Evolutionary conservation across 2,113 vertebrate species (phyloP).

Genomic region (Damaliscus lunatus): DNA sequence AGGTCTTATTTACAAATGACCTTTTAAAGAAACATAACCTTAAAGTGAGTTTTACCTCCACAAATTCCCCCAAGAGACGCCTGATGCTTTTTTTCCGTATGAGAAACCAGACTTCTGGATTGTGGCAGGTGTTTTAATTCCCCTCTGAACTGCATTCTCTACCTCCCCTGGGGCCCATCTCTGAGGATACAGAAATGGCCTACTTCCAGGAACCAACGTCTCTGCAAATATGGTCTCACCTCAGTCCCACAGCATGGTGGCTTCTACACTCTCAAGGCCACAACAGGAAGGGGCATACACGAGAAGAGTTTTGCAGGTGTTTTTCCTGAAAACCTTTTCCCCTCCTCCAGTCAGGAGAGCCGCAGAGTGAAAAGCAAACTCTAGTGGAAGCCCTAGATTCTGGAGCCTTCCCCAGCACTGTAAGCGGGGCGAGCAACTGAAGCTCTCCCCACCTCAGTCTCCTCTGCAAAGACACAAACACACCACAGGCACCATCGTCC

Average conservation of each 20-base stretch:
- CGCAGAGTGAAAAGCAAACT: background rate
- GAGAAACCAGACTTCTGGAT: background rate
- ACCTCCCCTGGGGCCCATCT: background rate
- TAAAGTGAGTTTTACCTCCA: background rate
- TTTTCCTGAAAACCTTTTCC: background rate
- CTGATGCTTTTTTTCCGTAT: background rate
- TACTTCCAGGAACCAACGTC: background rate
- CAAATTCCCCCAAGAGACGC: background rate
- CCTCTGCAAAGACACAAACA: background rate
- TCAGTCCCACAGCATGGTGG: background rate
- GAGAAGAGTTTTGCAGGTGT: background rate
- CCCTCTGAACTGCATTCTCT: background rate
- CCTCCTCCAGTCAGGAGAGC: background rate
- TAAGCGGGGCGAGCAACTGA: background rate
- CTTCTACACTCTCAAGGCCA: background rate
- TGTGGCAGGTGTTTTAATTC: background rate
- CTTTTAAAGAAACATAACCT: conserved; percentile 16
- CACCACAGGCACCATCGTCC: background rate
- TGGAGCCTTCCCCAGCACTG: too few relatives aligned
- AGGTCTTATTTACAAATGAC: background rate
- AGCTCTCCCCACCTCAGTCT: background rate
- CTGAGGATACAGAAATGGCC: background rate
- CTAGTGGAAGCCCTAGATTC: background rate
- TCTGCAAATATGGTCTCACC: background rate
- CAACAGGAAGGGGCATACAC: background rate